Percentiles rank a stretch among this genome's conserved stretches.
Conservation (phyloP, 2,113 vertebrate genomes). For the Falcunculus frontatus region DNA sequence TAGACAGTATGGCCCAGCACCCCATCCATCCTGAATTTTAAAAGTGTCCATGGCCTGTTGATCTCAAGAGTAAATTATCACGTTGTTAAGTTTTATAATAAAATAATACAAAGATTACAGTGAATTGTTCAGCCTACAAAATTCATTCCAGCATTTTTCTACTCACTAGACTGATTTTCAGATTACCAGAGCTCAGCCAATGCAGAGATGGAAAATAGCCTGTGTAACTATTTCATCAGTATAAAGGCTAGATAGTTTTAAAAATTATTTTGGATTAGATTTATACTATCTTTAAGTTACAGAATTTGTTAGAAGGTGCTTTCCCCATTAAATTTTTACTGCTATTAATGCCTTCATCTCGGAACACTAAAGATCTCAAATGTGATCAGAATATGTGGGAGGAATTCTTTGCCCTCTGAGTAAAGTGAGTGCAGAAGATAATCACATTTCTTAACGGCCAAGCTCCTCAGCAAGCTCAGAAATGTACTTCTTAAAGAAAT, state of each 20-base stretch:
- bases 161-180: neutral
- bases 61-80: neutral
- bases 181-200: neutral
- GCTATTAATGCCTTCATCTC: neutral
- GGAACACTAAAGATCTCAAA: neutral
- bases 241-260: neutral
- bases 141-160: neutral
- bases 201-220: neutral
- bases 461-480: neutral
- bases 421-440: neutral
- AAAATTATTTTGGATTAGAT: neutral
- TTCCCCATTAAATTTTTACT: neutral
- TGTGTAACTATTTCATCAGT: neutral
- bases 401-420: neutral
- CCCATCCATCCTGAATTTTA: neutral
- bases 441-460: neutral
- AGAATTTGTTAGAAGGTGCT: neutral
- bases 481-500: neutral
- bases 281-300: neutral
- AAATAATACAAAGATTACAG: neutral
- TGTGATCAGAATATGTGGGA: neutral
- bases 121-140: neutral
- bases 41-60: neutral
- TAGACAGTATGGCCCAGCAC: neutral
- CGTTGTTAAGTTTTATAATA: neutral